phyloP scores from a whole-genome alignment of 2,888 invertebrate genomes.

The Eurytoma californica region DNA sequence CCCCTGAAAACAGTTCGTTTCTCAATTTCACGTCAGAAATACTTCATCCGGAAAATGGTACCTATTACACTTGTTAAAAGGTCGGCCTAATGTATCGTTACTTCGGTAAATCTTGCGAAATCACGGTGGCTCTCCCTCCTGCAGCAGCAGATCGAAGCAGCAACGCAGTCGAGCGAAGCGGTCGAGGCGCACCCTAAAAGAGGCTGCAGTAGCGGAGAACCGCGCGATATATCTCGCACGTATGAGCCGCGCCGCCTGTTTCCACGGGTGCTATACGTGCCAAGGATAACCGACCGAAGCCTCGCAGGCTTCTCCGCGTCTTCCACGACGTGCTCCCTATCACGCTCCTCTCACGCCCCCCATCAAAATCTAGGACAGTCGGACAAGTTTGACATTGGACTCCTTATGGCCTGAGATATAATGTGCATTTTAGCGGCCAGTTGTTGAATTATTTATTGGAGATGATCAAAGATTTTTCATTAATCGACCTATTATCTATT shows the following conservation, averaged over 20 bases:
- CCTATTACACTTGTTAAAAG: too few species aligned
- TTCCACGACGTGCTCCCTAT: not conserved
- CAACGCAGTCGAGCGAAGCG: not conserved
- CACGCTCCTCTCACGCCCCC: not conserved
- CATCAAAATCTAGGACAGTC: too few species aligned
- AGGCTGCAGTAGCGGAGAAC: not conserved
- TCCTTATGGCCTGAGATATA: too few species aligned
- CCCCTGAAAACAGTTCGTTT: not conserved
- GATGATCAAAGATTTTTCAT: too few species aligned
- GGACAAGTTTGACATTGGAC: too few species aligned
- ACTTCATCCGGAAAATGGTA: too few species aligned
- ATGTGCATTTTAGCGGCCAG: too few species aligned
- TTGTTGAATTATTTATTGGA: too few species aligned
- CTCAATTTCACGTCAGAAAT: not conserved
- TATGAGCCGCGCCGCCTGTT: not conserved
- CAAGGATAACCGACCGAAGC: conserved; percentile 20
- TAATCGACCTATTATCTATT: too few species aligned
- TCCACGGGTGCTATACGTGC: not conserved
- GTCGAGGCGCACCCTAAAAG: conserved; percentile 31
- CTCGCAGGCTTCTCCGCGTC: not conserved
- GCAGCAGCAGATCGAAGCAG: not conserved
- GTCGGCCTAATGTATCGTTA: too few species aligned
- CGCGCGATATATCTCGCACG: conserved; percentile 2
- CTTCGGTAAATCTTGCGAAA: conserved; percentile 8
- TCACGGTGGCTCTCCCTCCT: not conserved